phyloP scores from a whole-genome alignment of 2,888 invertebrate species.

The Candidula unifasciata region DNA sequence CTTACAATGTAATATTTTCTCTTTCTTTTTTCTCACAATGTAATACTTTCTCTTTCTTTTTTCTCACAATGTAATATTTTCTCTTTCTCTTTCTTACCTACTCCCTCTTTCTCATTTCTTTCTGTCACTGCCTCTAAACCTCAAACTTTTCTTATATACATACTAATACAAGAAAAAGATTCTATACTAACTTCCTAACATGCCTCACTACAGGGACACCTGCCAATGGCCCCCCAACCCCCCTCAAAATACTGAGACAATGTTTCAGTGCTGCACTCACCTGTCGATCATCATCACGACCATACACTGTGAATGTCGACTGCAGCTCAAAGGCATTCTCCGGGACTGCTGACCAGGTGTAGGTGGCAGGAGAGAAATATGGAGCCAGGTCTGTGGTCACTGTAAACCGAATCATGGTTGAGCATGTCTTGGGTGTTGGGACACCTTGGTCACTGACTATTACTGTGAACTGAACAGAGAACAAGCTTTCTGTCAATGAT shows the following conservation, averaged over 20 bases:
- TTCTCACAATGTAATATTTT: too few relatives aligned
- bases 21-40: too few relatives aligned
- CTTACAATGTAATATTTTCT: too few relatives aligned
- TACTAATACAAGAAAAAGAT: too few relatives aligned
- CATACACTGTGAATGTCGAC: conserved; percentile 37
- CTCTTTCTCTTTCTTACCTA: too few relatives aligned
- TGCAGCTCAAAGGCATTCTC: conserved; percentile 52
- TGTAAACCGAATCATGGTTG: conserved; percentile 57
- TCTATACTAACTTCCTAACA: too few relatives aligned
- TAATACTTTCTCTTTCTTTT: too few relatives aligned
- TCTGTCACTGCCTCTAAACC: too few relatives aligned
- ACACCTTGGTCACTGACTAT: conserved; percentile 61
- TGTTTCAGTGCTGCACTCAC: conserved; percentile 34
- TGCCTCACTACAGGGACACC: too few relatives aligned
- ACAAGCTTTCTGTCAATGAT: too few relatives aligned
- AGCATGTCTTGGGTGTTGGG: conserved; percentile 54
- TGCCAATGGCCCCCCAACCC: neutral
- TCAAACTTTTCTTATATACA: too few relatives aligned
- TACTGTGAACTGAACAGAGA: conserved; percentile 61
- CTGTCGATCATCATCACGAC: conserved; percentile 53
- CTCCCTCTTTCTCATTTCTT: too few relatives aligned
- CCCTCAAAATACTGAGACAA: neutral
- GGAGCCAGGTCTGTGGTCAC: conserved; percentile 60
- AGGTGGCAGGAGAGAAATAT: conserved; percentile 53
- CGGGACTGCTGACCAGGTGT: conserved; percentile 47